Evolutionary conservation across 2,888 invertebrate genomes (phyloP).

Genomic region (Adelognathus sp.): DNA sequence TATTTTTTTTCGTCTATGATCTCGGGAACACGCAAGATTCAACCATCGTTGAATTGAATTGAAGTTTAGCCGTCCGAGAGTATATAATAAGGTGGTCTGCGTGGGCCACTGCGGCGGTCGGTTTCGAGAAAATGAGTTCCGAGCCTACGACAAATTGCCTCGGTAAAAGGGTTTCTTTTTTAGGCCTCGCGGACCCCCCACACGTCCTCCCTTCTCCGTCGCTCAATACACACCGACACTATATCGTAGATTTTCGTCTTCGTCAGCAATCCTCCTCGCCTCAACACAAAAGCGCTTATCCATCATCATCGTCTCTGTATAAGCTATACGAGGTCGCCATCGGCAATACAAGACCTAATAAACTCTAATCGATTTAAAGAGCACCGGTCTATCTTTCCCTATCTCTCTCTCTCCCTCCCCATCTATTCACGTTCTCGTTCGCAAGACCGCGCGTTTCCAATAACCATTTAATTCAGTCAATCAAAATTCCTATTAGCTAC

Average conservation of each 20-base stretch:
- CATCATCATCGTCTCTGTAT: conserved; percentile 32
- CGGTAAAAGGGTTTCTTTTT: conserved; percentile 64
- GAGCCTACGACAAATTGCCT: conserved; percentile 74
- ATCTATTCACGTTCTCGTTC: conserved; percentile 32
- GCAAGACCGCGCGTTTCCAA: conserved; percentile 72
- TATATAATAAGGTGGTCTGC: conserved; percentile 70
- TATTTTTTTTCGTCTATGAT: background rate
- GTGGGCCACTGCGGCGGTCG: conserved; percentile 39
- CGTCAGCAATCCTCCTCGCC: conserved; percentile 24
- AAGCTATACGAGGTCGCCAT: conserved; percentile 13
- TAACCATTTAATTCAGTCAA: conserved; percentile 81
- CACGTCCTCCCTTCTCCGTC: conserved; percentile 18
- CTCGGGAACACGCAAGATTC: no score
- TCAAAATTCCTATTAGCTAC: conserved; percentile 80
- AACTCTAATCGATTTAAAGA: conserved; percentile 77
- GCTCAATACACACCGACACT: conserved; percentile 3
- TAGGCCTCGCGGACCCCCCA: conserved; percentile 45
- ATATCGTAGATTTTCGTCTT: conserved; percentile 27
- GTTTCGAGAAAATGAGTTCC: conserved; percentile 72
- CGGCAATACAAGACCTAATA: conserved; percentile 65
- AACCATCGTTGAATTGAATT: conserved; percentile 69
- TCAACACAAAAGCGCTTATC: conserved; percentile 11
- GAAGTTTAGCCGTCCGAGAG: conserved; percentile 71
- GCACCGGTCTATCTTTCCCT: conserved; percentile 51
- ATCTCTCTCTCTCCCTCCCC: background rate